These are phyloP conservation scores for Percopsis transmontana DNA, from an alignment of 2,113 vertebrate genomes.

Conservation along the genomic window DNA sequence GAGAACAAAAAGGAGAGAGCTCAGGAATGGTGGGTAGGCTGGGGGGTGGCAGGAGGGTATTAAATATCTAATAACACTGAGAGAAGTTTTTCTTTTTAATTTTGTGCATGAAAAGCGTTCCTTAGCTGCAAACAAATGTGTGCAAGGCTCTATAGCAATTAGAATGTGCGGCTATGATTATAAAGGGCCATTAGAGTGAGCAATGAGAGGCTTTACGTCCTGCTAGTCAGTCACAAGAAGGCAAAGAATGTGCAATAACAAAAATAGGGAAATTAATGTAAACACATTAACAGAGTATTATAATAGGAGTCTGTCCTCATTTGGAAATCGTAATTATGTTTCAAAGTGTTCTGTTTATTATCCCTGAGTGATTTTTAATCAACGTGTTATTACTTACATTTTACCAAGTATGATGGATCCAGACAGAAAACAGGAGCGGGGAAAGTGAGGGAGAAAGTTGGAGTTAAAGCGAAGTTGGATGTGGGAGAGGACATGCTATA, in stretches of 20 bases:
- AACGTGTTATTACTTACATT: conserved; percentile 6
- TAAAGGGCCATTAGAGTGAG: conserved; percentile 38
- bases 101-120: conserved; percentile 69
- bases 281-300: conserved; percentile 9
- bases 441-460: background rate
- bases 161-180: conserved; percentile 56
- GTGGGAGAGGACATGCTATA: too few relatives aligned
- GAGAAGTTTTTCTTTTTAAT: conserved; percentile 59
- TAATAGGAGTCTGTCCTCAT: background rate
- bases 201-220: conserved; percentile 46
- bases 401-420: conserved; percentile 9
- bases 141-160: conserved; percentile 55
- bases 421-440: background rate
- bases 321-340: conserved; percentile 44
- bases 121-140: conserved; percentile 62
- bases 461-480: background rate
- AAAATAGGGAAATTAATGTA: conserved; percentile 37
- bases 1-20: conserved; percentile 44
- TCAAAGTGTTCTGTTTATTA: conserved; percentile 22
- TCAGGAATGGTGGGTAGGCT: conserved; percentile 17
- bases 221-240: conserved; percentile 18
- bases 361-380: conserved; percentile 17
- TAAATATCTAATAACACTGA: conserved; percentile 51
- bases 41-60: conserved; percentile 22
- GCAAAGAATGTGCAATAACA: conserved; percentile 36